Evolutionary conservation across 1,140 invertebrate species (phyloP), one percentile per base, ranked within the genome.

Genomic region (Brachionus rubens): DNA sequence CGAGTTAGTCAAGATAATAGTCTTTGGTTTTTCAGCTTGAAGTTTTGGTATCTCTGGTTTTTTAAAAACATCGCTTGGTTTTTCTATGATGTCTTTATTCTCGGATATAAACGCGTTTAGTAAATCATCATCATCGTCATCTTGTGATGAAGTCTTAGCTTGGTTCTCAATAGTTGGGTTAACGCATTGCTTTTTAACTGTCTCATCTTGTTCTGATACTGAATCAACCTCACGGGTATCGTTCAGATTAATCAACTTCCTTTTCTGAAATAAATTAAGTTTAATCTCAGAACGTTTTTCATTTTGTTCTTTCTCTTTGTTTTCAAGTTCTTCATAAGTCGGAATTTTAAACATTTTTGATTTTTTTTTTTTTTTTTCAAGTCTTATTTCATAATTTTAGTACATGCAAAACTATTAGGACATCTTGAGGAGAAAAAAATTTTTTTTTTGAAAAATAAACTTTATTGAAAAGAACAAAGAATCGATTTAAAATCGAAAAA

Each of bases 281-380:
- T 72, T 48, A 12, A 50, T 21, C 10, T 54, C 46, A n/a, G 28
- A 16, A 6, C 46, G 36, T 41, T 72, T 54, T 72, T 72, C 68
- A 6, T 41, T 26, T 30, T 50, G 48, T 48, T 48, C 68, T 48
- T 72, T 72, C 40, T 50, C 68, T 48, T 40, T 48, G 6, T 72
- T 47, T 16, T 72, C 68, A 40, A 72, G 46, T 24, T 72, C 68
- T 14, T 72, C 68, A 72, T 72, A 72, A 72, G 68, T 72, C 10
- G 68, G 68, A 48, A 72, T 72, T 48, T 72, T 72, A 47, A 72
- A 72, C 68, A 72, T 72, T 40, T 62, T 47, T 24, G n/a, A n/a
- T n/a, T n/a, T n/a, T n/a, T n/a, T n/a, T n/a, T n/a, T n/a, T n/a
- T n/a, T n/a, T n/a, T n/a, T n/a, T n/a, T n/a, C n/a, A n/a, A n/a